Evolutionary conservation across 2,113 vertebrate species (phyloP).

Genomic region (Chamaea fasciata): DNA sequence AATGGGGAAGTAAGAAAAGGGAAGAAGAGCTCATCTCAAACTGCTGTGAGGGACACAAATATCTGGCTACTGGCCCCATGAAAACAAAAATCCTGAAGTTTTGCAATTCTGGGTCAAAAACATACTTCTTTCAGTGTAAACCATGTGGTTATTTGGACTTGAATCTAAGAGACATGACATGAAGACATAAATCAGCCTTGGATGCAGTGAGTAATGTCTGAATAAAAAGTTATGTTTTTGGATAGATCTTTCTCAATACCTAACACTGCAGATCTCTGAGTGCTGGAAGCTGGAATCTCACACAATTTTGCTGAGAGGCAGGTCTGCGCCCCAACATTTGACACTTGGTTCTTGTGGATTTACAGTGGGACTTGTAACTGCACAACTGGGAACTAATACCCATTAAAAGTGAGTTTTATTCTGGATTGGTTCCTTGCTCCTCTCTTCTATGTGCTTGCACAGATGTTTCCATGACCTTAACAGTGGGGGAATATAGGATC

Average conservation of each 20-base stretch:
- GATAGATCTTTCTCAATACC: neutral
- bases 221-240: neutral
- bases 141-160: neutral
- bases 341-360: neutral
- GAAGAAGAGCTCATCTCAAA: neutral
- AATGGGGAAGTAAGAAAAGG: neutral
- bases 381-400: neutral
- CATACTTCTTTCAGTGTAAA: neutral
- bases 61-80: neutral
- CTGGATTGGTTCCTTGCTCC: neutral
- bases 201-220: neutral
- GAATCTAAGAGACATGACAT: neutral
- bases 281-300: neutral
- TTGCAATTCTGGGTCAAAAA: neutral
- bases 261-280: neutral
- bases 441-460: accelerated
- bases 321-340: neutral
- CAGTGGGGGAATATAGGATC: accelerated
- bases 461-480: neutral
- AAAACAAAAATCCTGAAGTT: neutral
- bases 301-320: neutral
- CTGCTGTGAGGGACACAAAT: neutral
- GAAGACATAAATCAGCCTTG: neutral
- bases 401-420: neutral
- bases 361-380: neutral